phyloP scores from a whole-genome alignment of 1,140 invertebrate species.

The Drosophila miranda region DNA sequence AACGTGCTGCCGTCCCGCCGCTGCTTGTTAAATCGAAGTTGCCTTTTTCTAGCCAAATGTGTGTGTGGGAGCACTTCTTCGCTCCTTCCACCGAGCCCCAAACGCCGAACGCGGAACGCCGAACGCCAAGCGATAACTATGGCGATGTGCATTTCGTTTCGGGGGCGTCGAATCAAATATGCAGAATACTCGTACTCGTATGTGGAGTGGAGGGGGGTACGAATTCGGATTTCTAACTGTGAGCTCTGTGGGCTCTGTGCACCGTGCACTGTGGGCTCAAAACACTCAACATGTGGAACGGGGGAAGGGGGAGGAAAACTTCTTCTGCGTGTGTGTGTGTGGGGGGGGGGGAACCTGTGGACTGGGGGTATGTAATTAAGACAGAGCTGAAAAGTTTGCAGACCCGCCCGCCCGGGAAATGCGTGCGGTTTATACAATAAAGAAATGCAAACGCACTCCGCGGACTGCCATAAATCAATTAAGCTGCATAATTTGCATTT shows the following conservation, averaged over 20 bases:
- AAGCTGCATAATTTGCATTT: slow-evolving; percentile 77
- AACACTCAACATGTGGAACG: background rate
- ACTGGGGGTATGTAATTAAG: slow-evolving; percentile 43
- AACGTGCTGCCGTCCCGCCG: slow-evolving; percentile 21
- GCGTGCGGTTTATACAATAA: slow-evolving; percentile 55
- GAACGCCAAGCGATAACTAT: slow-evolving; percentile 29
- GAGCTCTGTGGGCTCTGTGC: slow-evolving; percentile 6
- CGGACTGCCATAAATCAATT: slow-evolving; percentile 69
- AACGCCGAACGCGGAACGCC: too few relatives aligned
- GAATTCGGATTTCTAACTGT: slow-evolving; percentile 41
- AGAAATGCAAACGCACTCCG: slow-evolving; percentile 47
- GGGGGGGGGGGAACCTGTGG: too few relatives aligned
- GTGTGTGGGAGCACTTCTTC: slow-evolving; percentile 61
- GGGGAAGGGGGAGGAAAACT: too few relatives aligned
- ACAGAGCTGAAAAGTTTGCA: slow-evolving; percentile 72
- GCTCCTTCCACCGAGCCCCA: slow-evolving; percentile 4
- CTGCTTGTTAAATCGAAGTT: slow-evolving; percentile 65
- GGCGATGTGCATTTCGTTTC: slow-evolving; percentile 68
- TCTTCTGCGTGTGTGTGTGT: too few relatives aligned
- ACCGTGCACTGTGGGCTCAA: slow-evolving; percentile 8
- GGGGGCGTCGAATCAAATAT: slow-evolving; percentile 76
- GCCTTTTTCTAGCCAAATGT: slow-evolving; percentile 40
- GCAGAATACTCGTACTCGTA: slow-evolving; percentile 48
- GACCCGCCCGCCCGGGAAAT: slow-evolving; percentile 21
- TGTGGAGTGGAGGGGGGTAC: slow-evolving; percentile 33